Evolutionary conservation across 2,888 invertebrate genomes (phyloP), one percentile per base, ranked within the genome.

Genomic region (Coleophora flavipennella): DNA sequence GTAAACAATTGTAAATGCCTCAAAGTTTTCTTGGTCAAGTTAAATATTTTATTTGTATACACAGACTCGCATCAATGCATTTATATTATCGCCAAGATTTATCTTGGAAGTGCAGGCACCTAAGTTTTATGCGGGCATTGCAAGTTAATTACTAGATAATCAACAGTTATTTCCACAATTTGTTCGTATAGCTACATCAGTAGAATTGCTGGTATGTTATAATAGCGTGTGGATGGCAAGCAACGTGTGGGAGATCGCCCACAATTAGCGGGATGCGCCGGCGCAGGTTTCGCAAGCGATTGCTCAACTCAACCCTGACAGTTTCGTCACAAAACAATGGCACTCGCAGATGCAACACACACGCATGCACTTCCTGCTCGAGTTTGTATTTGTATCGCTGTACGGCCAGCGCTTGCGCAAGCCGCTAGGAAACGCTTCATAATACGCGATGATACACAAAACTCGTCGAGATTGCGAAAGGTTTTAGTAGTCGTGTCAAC

Each of bases 251-350:
- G 75, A 73, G 75, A 76, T 70, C 70, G 73, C 62, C 64, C 67
- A 77, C 70, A 77, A 76, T 77, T 69, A 78, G 71, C 77, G 78
- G 79, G 79, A 80, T 75, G 78, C 68, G 67, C 60, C 57, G 57
- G 59, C 60, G 61, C 53, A 42, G 43, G 67, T 80, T 76, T 79
- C 75, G 77, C 80, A 80, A 81, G 63, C 62, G 58, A 59, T 81
- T 81, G 76, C 79, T 76, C 73, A 79, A 81, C 77, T 70, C 76
- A 79, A 80, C 83, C 81, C 83, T 81, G 83, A 80, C 77, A 73
- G 71, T 83, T 80, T 80, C 73, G 81, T 70, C 79, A 79, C 63
- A 59, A 69, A 20, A 79, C 79, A 80, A 80, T 79, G 75, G 75
- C 75, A 67, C 68, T 63, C 67, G 67, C 65, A 81, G 79, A 81